Evolutionary conservation across 2,113 vertebrate species (phyloP).

Genomic region (Lutjanus erythropterus): DNA sequence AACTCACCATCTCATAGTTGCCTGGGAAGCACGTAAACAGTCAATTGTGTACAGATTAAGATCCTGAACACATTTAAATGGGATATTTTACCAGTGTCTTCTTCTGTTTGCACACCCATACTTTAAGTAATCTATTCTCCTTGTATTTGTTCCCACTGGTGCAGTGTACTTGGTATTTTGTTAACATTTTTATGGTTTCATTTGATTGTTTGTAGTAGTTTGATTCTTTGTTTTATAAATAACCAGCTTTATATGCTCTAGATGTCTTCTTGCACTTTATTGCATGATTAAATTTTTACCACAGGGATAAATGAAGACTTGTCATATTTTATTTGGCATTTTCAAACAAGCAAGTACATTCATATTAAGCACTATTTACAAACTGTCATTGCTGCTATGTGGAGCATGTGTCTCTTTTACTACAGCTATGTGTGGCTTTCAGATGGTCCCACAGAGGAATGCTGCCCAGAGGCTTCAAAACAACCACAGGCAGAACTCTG

Average conservation of each 20-base stretch:
- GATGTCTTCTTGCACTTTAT: background rate
- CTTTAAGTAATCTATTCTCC: background rate
- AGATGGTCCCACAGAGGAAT: slow-evolving; percentile 70
- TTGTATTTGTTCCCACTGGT: background rate
- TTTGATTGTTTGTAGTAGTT: slow-evolving; percentile 5
- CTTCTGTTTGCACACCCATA: background rate
- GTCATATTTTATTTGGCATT: background rate
- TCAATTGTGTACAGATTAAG: background rate
- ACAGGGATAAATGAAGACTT: background rate
- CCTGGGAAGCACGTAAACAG: slow-evolving; percentile 78
- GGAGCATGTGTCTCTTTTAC: slow-evolving; percentile 49
- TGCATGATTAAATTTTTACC: background rate
- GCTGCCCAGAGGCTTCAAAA: slow-evolving; percentile 54
- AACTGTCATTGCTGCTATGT: slow-evolving; percentile 46
- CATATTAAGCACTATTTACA: slow-evolving; percentile 40
- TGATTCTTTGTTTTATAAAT: slow-evolving; percentile 2
- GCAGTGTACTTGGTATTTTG: background rate
- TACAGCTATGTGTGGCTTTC: slow-evolving; percentile 63
- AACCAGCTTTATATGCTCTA: background rate
- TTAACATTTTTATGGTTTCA: slow-evolving; percentile 10
- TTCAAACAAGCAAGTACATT: slow-evolving; percentile 37
- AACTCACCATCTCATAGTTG: slow-evolving; percentile 96
- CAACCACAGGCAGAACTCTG: slow-evolving; percentile 56
- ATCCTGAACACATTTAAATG: background rate
- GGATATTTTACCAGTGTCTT: background rate